Base-by-base conservation (phyloP, 2,888 invertebrate genomes). In the Tholera decimalis region DNA sequence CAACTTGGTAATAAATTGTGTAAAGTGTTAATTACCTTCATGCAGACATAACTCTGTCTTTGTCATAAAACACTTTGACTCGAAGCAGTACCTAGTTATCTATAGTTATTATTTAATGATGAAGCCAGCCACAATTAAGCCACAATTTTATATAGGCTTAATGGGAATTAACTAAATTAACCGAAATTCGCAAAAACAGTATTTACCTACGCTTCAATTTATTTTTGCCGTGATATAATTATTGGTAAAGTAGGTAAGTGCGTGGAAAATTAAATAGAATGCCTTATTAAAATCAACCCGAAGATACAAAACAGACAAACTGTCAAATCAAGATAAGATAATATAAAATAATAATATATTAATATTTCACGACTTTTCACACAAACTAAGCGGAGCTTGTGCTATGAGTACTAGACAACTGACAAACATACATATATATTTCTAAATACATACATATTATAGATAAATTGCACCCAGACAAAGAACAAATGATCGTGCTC, bases 121-220 rank as follows among this genome's bases (percentile, higher is more conserved):
- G 46, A 75, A 47, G 9, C 49, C 28, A 49, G 43, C 54, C 30
- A 39, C 33, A 24, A 73, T 20, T 9, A 5, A 11, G n/a, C 43
- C 11, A 49, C 11, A 54, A 69, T 64, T 70, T 73, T 43, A 70
- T 67, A 77, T 50, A 67, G 13, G 1, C 15, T 20, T 35, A 60
- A 57, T 43, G 43, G 30, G 41, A 62, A 63, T 66, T 61, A 33
- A 69, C 66, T 61, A 57, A 50, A 61, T 56, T 44, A 41, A 53
- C 33, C n/a, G 6, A 55, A 30, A 3, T 35, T 24, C 20, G 20
- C 49, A 30, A 39, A 49, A 50, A 44, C 22, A 6, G 15, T 7
- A n/a, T n/a, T n/a, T n/a, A n/a, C n/a, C n/a, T n/a, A 53, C 28
- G 18, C 18, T 35, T 20, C 35, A 43, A 50, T n/a, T n/a, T n/a